Base-by-base conservation (phyloP, 2,797 vertebrate species). In the Sus cebifrons region DNA sequence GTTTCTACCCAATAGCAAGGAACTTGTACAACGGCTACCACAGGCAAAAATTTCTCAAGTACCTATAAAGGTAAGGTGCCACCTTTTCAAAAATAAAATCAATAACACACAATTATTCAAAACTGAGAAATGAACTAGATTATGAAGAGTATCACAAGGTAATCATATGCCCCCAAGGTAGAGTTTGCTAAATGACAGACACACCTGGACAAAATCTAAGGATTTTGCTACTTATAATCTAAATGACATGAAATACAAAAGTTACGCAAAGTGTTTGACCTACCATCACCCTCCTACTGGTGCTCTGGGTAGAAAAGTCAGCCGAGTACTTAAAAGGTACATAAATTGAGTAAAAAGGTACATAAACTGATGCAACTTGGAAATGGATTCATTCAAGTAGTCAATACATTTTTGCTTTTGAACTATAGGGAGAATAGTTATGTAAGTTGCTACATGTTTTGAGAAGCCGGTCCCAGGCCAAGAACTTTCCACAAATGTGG, bases 31-130 rank as follows among this genome's bases (percentile, higher is more conserved):
- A 86, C 49, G 62, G 25, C 49, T 82, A 78, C 17, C 52, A 68
- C 3, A 44, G 20, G 15, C 18, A 82, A 86, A 73, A 73, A 23
- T 40, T 83, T 89, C 60, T 77, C 86, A 84, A 79, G 18, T 74
- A 85, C n/a, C 29, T 21, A 6, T 68, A 64, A 84, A 71, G 5
- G 29, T 36, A 88, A 96, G 2, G 13, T 81, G 4, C 2, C 54
- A 0, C 21, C 7, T 70, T 91, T 93, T 52, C 20, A 90, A 90
- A 94, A 96, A 52, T 64, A 10, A 84, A 90, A 29, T 78, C 23
- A 78, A 29, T 67, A 56, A 67, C 44, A 54, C 15, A 86, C 56
- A 95, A 73, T 56, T 92, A 89, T 64, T 54, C 64, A 68, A 77
- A 86, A 87, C 25, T 70, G 44, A 58, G 89, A 86, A 94, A 54